A percentile compares a stretch with the other conserved stretches of the same genome.
Conservation (phyloP, 2,888 invertebrate species). For the Leptinotarsa juncta region DNA sequence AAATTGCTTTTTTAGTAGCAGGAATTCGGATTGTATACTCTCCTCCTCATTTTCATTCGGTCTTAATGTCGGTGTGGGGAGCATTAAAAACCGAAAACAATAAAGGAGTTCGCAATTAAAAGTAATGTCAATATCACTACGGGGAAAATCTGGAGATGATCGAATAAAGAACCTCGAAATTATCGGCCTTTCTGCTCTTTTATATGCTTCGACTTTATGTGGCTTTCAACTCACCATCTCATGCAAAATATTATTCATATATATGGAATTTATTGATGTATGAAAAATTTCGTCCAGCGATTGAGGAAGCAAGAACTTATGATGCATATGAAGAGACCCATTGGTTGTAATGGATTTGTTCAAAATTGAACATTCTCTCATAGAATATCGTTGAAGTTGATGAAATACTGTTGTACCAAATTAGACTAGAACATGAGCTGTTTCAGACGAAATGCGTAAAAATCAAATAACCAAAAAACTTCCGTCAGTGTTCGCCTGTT, state of each 20-base stretch:
- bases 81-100: constrained; percentile 25
- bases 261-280: no score
- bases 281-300: no score
- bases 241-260: no score
- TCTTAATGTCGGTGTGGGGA: constrained; percentile 18
- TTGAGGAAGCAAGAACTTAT: no score
- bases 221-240: not conserved
- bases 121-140: constrained; percentile 25
- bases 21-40: constrained; percentile 22
- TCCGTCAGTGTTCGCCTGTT: not conserved
- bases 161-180: constrained; percentile 15
- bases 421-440: not conserved
- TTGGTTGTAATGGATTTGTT: no score
- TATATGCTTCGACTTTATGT: not conserved
- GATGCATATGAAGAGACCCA: no score
- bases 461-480: not conserved
- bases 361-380: no score
- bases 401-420: not conserved
- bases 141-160: constrained; percentile 21
- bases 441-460: not conserved
- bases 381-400: no score
- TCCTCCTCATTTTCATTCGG: constrained; percentile 19
- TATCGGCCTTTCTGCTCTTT: not conserved
- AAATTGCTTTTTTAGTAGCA: constrained; percentile 38
- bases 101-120: constrained; percentile 24